Conservation (phyloP, 2,113 vertebrate genomes). For the Stomatorhinus ivindoensis region DNA sequence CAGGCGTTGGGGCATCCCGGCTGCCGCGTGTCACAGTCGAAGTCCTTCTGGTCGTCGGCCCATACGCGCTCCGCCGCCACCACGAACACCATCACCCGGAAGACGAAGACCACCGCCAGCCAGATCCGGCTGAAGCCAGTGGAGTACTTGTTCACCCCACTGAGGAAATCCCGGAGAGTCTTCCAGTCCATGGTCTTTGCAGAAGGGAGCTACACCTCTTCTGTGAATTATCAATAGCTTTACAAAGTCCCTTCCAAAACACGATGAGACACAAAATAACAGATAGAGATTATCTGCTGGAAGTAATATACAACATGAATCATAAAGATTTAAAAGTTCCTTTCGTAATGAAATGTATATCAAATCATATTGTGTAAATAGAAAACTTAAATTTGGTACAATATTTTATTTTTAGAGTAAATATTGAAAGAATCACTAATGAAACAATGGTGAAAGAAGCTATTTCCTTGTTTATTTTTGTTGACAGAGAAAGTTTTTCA, state of each 20-base stretch:
- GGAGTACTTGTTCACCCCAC: conserved; percentile 72
- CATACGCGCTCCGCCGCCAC: conserved; percentile 68
- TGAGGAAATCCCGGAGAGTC: conserved; percentile 59
- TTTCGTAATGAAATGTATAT: neutral
- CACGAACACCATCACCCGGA: conserved; percentile 66
- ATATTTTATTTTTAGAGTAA: neutral
- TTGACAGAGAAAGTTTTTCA: neutral
- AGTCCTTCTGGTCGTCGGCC: conserved; percentile 66
- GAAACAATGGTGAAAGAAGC: neutral
- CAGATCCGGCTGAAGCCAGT: conserved; percentile 70
- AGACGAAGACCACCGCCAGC: conserved; percentile 70
- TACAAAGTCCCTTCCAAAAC: neutral
- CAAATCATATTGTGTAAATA: neutral
- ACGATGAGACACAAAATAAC: neutral
- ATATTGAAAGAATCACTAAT: neutral
- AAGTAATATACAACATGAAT: neutral
- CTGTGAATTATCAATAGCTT: neutral
- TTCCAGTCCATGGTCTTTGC: conserved; percentile 65
- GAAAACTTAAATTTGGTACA: neutral
- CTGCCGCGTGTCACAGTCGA: conserved; percentile 68
- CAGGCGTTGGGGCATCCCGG: conserved; percentile 71
- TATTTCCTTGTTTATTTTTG: neutral
- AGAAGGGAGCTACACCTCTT: neutral
- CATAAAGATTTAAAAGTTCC: neutral
- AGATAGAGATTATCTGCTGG: neutral